Conservation (phyloP, 2,113 vertebrate genomes). For the Epinephelus lanceolatus region DNA sequence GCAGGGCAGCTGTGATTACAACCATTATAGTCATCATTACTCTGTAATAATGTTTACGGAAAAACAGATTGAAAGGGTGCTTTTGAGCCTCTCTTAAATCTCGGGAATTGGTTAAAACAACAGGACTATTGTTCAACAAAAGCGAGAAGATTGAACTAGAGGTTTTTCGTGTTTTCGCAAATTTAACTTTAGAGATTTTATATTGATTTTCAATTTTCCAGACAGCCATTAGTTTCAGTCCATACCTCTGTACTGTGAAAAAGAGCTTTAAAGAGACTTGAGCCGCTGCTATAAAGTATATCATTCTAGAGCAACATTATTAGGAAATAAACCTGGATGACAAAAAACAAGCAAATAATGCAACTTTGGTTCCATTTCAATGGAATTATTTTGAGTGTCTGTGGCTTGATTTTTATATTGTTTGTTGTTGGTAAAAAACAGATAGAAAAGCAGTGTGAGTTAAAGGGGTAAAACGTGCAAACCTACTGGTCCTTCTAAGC, state of each 20-base stretch:
- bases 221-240: neutral
- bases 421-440: no score
- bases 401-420: neutral
- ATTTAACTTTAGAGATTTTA: neutral
- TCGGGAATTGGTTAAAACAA: neutral
- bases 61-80: neutral
- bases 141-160: neutral
- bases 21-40: neutral
- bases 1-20: conserved; percentile 34
- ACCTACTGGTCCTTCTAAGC: no score
- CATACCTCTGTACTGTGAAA: neutral
- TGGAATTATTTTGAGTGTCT: neutral
- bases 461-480: no score
- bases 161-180: neutral
- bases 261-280: neutral
- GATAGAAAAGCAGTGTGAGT: no score
- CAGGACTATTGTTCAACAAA: neutral
- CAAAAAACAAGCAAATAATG: neutral
- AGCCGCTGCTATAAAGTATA: neutral
- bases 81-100: neutral
- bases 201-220: neutral
- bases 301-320: neutral
- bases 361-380: neutral
- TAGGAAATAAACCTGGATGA: neutral
- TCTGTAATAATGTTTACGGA: conserved; percentile 3